A percentile compares a stretch with the other conserved stretches of the same genome.
phyloP scores from a whole-genome alignment of 2,888 invertebrate species.

The Coelinius sp. region DNA sequence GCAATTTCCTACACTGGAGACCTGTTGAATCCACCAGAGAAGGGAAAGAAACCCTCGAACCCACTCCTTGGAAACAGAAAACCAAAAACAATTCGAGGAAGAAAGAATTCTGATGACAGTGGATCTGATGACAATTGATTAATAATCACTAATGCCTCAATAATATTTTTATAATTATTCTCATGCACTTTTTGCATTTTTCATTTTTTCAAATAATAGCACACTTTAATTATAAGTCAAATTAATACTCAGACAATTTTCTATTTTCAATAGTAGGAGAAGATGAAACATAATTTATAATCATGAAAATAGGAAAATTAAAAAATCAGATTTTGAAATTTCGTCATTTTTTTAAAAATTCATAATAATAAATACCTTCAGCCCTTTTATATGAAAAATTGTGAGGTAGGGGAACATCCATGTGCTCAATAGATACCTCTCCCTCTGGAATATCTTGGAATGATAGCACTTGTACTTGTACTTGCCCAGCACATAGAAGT shows the following conservation, averaged over 20 bases:
- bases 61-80: constrained; percentile 46
- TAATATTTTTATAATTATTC: not conserved
- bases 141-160: not conserved
- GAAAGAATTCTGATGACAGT: constrained; percentile 55
- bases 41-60: constrained; percentile 52
- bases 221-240: not conserved
- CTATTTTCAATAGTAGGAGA: not conserved
- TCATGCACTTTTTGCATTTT: not conserved
- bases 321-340: too few species aligned
- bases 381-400: not conserved
- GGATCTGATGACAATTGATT: constrained; percentile 57
- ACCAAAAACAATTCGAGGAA: constrained; percentile 58
- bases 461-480: not conserved
- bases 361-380: not conserved
- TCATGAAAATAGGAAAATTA: not conserved
- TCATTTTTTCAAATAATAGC: not conserved
- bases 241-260: not conserved
- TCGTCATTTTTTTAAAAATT: not conserved
- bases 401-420: too few species aligned
- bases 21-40: constrained; percentile 58
- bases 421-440: too few species aligned
- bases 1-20: constrained; percentile 63
- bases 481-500: not conserved
- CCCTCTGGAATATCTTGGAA: not conserved
- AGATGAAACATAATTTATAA: not conserved